Conservation (phyloP, 1,140 invertebrate genomes). For the Intoshia linei region DNA sequence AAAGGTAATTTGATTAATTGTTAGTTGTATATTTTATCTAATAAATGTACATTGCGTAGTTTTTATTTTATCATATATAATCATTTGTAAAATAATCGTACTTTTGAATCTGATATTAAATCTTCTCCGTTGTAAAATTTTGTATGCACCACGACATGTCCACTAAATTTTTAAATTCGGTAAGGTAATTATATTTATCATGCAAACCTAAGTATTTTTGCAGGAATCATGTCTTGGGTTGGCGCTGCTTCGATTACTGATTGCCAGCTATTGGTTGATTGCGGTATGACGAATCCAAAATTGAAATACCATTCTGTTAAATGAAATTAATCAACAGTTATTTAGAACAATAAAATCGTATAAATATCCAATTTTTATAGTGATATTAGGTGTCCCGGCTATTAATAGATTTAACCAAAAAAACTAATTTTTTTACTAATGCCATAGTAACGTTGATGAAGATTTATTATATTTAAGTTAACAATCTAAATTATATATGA, state of each 20-base stretch:
- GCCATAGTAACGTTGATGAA: not conserved
- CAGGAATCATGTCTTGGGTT: slow-evolving; percentile 97
- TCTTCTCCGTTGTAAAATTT: slow-evolving; percentile 83
- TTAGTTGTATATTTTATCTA: no score
- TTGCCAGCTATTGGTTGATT: slow-evolving; percentile 96
- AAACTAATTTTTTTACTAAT: not conserved
- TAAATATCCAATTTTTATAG: not conserved
- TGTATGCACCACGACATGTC: slow-evolving; percentile 90
- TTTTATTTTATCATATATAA: no score
- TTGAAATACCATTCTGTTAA: slow-evolving; percentile 87
- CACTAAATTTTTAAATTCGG: slow-evolving; percentile 32
- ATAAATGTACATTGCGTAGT: no score
- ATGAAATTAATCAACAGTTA: slow-evolving; percentile 14
- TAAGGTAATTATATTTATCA: not conserved
- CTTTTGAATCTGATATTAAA: slow-evolving; percentile 63
- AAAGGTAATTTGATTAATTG: no score
- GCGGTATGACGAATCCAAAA: slow-evolving; percentile 90
- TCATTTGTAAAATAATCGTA: slow-evolving; percentile 75
- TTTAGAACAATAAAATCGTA: not conserved
- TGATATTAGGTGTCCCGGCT: not conserved
- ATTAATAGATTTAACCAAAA: not conserved
- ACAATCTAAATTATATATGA: not conserved
- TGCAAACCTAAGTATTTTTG: slow-evolving; percentile 55
- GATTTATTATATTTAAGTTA: not conserved
- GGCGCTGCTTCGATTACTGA: slow-evolving; percentile 83